Percentiles rank a stretch among this genome's conserved stretches.
Conservation (phyloP, 2,888 invertebrate genomes). For the Arctia plantaginis region DNA sequence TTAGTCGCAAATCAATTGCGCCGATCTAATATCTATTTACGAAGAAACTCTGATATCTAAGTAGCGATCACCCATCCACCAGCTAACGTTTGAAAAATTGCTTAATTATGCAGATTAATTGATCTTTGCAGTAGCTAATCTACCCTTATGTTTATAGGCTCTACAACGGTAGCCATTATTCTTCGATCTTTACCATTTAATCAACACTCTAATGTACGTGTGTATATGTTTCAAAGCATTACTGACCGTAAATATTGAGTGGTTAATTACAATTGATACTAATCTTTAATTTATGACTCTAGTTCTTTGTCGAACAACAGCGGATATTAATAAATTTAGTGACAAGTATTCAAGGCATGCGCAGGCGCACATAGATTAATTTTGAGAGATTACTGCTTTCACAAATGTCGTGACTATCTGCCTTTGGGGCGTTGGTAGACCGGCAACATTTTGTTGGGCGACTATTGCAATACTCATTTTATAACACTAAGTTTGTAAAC, state of each 20-base stretch:
- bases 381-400: slow-evolving; percentile 55
- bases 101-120: slow-evolving; percentile 24
- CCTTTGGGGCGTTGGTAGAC: not conserved
- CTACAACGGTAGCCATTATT: not conserved
- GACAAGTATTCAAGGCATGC: slow-evolving; percentile 54
- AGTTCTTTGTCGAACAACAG: slow-evolving; percentile 30
- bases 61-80: slow-evolving; percentile 11
- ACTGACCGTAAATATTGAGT: slow-evolving; percentile 46
- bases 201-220: slow-evolving; percentile 10
- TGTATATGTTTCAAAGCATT: not conserved
- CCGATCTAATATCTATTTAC: not conserved
- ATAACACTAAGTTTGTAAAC: not conserved
- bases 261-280: slow-evolving; percentile 54
- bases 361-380: slow-evolving; percentile 51
- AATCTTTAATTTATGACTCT: slow-evolving; percentile 49
- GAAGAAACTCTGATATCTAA: slow-evolving; percentile 13
- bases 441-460: slow-evolving; percentile 9
- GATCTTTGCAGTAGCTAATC: slow-evolving; percentile 15
- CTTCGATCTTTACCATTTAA: slow-evolving; percentile 9
- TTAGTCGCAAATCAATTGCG: slow-evolving; percentile 1
- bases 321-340: slow-evolving; percentile 45
- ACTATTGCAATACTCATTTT: not conserved
- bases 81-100: slow-evolving; percentile 13
- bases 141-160: slow-evolving; percentile 3
- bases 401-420: slow-evolving; percentile 51